Evolutionary conservation across 64 coral and sea anemone genomes (phyloP).

Genomic region (Pocillopora verrucosa): DNA sequence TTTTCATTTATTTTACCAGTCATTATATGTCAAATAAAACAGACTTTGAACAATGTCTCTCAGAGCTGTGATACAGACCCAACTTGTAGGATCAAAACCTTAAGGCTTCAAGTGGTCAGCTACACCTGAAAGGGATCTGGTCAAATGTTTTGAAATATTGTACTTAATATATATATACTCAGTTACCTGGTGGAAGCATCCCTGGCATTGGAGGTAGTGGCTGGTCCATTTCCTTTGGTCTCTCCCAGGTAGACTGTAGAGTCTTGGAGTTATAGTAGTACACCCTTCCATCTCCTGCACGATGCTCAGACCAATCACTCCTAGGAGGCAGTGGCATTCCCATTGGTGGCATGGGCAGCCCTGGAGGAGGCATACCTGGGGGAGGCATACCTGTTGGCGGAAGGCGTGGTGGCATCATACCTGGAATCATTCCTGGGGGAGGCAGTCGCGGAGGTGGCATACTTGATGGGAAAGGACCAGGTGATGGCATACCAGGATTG

Average conservation of each 20-base stretch:
- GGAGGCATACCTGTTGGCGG: constrained; percentile 33
- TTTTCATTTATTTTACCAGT: too few species aligned
- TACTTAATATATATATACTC: too few species aligned
- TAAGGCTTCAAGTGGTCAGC: too few species aligned
- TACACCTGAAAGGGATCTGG: too few species aligned
- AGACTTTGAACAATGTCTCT: too few species aligned
- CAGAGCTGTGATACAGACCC: too few species aligned
- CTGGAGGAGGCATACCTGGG: constrained; percentile 38
- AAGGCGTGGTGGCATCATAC: constrained; percentile 25
- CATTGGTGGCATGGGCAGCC: constrained; percentile 21
- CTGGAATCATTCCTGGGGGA: constrained; percentile 56
- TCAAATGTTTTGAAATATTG: too few species aligned
- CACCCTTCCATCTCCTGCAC: constrained; percentile 59
- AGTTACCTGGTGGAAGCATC: constrained; percentile 30
- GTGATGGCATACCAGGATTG: constrained; percentile 30
- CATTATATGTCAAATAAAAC: too few species aligned
- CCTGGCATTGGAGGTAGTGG: constrained; percentile 33
- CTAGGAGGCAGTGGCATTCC: not conserved
- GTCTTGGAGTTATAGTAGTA: constrained; percentile 84
- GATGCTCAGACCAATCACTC: constrained; percentile 76
- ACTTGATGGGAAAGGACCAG: constrained; percentile 2
- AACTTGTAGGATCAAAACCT: too few species aligned
- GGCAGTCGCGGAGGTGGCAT: constrained; percentile 43
- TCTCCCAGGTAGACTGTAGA: constrained; percentile 72
- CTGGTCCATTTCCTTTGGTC: constrained; percentile 73